A percentile compares a stretch with the other conserved stretches of the same genome.
Evolutionary conservation across 2,113 vertebrate genomes (phyloP).

Genomic region (Arvicanthis niloticus): DNA sequence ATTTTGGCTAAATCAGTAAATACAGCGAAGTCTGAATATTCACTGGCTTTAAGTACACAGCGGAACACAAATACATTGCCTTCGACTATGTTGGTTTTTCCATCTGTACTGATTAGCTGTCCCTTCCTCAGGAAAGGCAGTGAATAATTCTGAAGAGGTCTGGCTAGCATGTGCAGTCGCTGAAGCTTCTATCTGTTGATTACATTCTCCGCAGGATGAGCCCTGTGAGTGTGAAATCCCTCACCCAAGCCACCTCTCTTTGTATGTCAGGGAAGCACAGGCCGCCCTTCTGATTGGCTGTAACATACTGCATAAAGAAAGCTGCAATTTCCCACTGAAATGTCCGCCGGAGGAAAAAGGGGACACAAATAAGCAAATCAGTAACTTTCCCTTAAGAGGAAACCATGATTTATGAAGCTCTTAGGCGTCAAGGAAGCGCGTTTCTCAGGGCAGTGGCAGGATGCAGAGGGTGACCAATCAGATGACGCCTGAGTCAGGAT

Average conservation of each 20-base stretch:
- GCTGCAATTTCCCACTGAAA: slow-evolving; percentile 24
- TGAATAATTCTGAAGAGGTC: background rate
- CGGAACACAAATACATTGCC: background rate
- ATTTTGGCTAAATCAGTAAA: slow-evolving; percentile 2
- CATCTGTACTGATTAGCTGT: background rate
- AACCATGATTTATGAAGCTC: slow-evolving; percentile 58
- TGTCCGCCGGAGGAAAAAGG: slow-evolving; percentile 16
- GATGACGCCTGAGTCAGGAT: background rate
- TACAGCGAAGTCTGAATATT: background rate
- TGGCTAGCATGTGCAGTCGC: background rate
- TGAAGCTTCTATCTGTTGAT: slow-evolving; percentile 51
- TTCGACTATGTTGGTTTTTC: background rate
- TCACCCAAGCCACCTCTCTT: slow-evolving; percentile 38
- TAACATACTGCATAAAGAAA: slow-evolving; percentile 41
- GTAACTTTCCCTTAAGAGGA: slow-evolving; percentile 45
- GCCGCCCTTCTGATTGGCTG: slow-evolving; percentile 27
- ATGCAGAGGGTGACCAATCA: background rate
- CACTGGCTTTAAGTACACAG: background rate
- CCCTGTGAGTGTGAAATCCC: slow-evolving; percentile 69
- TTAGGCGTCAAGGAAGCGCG: background rate
- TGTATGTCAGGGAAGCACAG: slow-evolving; percentile 60
- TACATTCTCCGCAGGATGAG: background rate
- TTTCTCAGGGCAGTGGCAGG: background rate
- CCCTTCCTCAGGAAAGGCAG: background rate
- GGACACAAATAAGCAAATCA: slow-evolving; percentile 43